Base-by-base conservation (phyloP, 1,140 invertebrate species). In the Ericerus pela region DNA sequence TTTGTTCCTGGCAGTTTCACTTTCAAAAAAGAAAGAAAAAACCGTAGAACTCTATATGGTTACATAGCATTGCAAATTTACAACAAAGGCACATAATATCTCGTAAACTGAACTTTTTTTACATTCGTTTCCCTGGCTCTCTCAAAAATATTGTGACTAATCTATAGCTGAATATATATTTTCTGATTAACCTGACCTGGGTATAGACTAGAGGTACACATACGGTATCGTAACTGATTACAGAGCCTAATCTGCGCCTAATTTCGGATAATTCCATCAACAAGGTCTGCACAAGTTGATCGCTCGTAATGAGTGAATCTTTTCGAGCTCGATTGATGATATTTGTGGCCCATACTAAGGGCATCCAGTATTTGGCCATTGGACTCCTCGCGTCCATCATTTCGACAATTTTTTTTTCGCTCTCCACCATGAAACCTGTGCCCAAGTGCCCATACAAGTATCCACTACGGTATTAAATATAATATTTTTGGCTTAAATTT, bases 141-240 rank as follows among this genome's bases (percentile, higher is more conserved):
- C n/a, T n/a, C n/a, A n/a, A n/a, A n/a, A n/a, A n/a, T n/a, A n/a
- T n/a, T n/a, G n/a, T n/a, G n/a, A n/a, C n/a, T n/a, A n/a, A n/a
- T n/a, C n/a, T n/a, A n/a, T n/a, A n/a, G n/a, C n/a, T n/a, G n/a
- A n/a, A n/a, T n/a, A n/a, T n/a, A n/a, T n/a, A n/a, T n/a, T n/a
- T n/a, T n/a, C n/a, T n/a, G n/a, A n/a, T n/a, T 22, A 12, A 22
- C 36, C 59, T 60, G 52, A 93, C 94, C 85, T 98, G 93, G 57
- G 93, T 97, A 70, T 98, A 98, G 58, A 97, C 93, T 29, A 97
- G 77, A 41, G 95, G 95, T 60, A 97, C 90, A 69, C 88, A 94
- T 61, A 97, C 91, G 63, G 92, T 96, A 73, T 98, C 95, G 69
- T 96, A 98, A 57, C 85, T 85, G 63, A 88, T 89, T 2, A 90